phyloP scores from a whole-genome alignment of 2,797 vertebrate genomes.

The Mionectes olivaceus region DNA sequence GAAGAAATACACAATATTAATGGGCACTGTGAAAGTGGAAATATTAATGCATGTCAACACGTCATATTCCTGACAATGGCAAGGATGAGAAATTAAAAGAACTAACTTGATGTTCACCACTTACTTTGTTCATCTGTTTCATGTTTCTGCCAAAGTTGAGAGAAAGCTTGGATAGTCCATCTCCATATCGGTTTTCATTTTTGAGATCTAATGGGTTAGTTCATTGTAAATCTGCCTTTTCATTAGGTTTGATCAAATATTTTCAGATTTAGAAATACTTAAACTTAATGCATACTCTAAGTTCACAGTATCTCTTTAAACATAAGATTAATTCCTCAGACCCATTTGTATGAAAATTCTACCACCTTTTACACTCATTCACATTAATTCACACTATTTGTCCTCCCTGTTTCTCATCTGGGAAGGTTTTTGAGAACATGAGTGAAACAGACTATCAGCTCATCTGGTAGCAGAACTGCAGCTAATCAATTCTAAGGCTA shows the following conservation, averaged over 20 bases:
- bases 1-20: background rate
- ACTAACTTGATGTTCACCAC: background rate
- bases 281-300: background rate
- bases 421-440: background rate
- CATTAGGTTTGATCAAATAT: background rate
- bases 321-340: background rate
- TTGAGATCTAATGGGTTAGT: background rate
- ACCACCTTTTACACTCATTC: background rate
- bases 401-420: background rate
- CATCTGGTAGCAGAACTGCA: background rate
- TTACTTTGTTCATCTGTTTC: background rate
- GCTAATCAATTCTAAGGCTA: background rate
- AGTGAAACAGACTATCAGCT: background rate
- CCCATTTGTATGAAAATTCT: background rate
- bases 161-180: background rate
- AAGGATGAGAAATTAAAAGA: background rate
- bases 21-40: background rate
- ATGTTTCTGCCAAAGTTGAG: background rate
- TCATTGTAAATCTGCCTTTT: background rate
- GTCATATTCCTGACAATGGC: background rate
- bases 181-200: background rate
- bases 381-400: background rate
- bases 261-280: background rate
- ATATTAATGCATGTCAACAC: background rate
- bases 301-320: background rate